phyloP scores from a whole-genome alignment of 1,140 invertebrate genomes.

The Nasonia vitripennis region DNA sequence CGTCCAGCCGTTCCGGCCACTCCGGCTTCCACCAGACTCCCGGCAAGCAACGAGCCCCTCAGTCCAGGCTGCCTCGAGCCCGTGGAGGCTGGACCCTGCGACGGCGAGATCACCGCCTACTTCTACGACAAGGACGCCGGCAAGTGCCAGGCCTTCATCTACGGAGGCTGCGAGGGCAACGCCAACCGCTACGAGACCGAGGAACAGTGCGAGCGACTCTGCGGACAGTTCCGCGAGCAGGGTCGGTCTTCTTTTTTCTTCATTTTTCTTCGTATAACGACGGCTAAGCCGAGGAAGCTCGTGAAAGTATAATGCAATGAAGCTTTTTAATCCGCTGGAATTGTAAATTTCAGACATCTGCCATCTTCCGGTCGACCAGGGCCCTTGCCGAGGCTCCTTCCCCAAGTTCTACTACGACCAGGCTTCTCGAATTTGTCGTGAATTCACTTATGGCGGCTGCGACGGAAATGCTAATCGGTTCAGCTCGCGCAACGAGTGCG shows the following conservation, averaged over 20 bases:
- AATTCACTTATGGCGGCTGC: conserved; percentile 90
- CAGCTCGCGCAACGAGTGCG: conserved; percentile 81
- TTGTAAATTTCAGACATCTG: conserved; percentile 77
- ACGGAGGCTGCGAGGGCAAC: conserved; percentile 90
- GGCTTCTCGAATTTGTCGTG: conserved; percentile 75
- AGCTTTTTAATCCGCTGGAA: neutral
- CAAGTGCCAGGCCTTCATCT: conserved; percentile 83
- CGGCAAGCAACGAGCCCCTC: conserved; percentile 22
- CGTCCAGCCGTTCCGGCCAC: conserved; percentile 51
- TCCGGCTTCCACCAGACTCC: neutral
- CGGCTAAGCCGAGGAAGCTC: neutral
- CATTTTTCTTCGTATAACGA: conserved; percentile 32
- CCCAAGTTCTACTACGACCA: conserved; percentile 83
- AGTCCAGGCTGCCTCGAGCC: conserved; percentile 78
- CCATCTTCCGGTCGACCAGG: conserved; percentile 77
- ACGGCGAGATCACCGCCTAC: conserved; percentile 80
- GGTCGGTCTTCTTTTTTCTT: conserved; percentile 73
- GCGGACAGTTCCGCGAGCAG: conserved; percentile 82
- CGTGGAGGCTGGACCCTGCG: conserved; percentile 84
- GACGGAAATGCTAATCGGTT: conserved; percentile 92
- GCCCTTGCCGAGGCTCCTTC: conserved; percentile 80
- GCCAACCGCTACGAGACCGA: conserved; percentile 86
- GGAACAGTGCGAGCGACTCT: conserved; percentile 88
- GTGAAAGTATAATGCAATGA: neutral
- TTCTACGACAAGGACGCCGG: conserved; percentile 82